A percentile compares a stretch with the other conserved stretches of the same genome.
These are phyloP conservation scores for Trachelipus rathkii DNA, from an alignment of 1,140 invertebrate genomes.

Conservation along the genomic window DNA sequence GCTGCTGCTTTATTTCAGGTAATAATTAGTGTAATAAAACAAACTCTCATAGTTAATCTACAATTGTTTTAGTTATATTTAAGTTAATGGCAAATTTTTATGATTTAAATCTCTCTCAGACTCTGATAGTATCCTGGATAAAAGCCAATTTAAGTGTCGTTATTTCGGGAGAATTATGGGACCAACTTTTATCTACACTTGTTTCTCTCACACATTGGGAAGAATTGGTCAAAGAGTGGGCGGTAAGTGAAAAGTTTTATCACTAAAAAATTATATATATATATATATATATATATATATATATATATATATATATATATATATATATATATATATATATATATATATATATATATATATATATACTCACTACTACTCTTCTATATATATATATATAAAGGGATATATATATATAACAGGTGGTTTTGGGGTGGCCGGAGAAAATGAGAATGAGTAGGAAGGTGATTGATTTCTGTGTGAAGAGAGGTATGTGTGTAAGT, in stretches of 20 bases:
- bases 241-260: slow-evolving; percentile 61
- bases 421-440: too few relatives aligned
- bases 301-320: neutral
- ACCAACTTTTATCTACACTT: slow-evolving; percentile 83
- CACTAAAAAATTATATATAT: neutral
- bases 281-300: neutral
- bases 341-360: slow-evolving; percentile 16
- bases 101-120: slow-evolving; percentile 56
- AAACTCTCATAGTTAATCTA: neutral
- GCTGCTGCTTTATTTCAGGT: slow-evolving; percentile 82
- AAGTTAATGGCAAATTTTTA: neutral
- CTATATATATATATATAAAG: too few relatives aligned
- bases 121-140: slow-evolving; percentile 95
- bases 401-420: too few relatives aligned
- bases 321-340: slow-evolving; percentile 4
- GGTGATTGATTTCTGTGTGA: too few relatives aligned
- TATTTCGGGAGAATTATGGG: slow-evolving; percentile 83
- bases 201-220: slow-evolving; percentile 88
- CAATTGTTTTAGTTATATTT: neutral
- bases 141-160: slow-evolving; percentile 93
- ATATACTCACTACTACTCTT: too few relatives aligned
- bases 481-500: too few relatives aligned
- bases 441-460: too few relatives aligned
- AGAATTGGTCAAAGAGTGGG: slow-evolving; percentile 93
- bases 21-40: slow-evolving; percentile 7